Conservation (phyloP, 64 coral and sea anemone genomes). For the Dendrophyllia cribrosa region DNA sequence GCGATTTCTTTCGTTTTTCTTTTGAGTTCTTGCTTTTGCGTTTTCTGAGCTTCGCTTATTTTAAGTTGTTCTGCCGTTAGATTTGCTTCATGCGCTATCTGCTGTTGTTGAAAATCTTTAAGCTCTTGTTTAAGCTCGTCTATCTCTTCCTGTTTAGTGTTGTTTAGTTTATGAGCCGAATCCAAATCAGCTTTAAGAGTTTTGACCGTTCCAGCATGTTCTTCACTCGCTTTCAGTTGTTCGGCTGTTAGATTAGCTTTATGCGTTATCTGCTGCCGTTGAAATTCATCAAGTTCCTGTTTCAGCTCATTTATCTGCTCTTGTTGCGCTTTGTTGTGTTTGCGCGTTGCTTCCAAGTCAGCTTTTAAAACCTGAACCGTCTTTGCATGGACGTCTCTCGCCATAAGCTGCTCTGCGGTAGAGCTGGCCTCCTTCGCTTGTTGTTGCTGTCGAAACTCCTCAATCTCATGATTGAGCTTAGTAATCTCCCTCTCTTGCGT, state of each 20-base stretch:
- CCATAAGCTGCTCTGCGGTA: constrained; percentile 21
- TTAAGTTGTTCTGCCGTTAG: constrained; percentile 67
- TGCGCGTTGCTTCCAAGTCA: constrained; percentile 20
- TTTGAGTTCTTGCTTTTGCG: constrained; percentile 49
- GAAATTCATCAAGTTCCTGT: constrained; percentile 49
- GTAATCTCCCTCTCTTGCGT: constrained; percentile 43
- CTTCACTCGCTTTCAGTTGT: constrained; percentile 10
- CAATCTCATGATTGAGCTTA: constrained; percentile 27
- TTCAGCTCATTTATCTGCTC: constrained; percentile 12
- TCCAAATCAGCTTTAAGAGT: constrained; percentile 47
- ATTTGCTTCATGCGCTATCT: constrained; percentile 66
- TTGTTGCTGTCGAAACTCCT: constrained; percentile 29
- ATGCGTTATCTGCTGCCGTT: constrained; percentile 48
- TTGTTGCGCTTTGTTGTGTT: not conserved
- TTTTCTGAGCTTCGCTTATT: constrained; percentile 66
- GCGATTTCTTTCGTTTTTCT: constrained; percentile 66
- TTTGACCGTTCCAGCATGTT: constrained; percentile 15
- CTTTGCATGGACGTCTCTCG: constrained; percentile 16
- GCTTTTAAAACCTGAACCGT: constrained; percentile 11
- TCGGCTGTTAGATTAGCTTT: constrained; percentile 56
- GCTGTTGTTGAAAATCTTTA: constrained; percentile 33
- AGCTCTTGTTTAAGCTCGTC: constrained; percentile 40
- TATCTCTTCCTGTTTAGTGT: constrained; percentile 33
- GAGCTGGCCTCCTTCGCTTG: constrained; percentile 22
- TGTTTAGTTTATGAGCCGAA: not conserved